phyloP scores from a whole-genome alignment of 1,140 invertebrate species.

The Drosophila simulans region DNA sequence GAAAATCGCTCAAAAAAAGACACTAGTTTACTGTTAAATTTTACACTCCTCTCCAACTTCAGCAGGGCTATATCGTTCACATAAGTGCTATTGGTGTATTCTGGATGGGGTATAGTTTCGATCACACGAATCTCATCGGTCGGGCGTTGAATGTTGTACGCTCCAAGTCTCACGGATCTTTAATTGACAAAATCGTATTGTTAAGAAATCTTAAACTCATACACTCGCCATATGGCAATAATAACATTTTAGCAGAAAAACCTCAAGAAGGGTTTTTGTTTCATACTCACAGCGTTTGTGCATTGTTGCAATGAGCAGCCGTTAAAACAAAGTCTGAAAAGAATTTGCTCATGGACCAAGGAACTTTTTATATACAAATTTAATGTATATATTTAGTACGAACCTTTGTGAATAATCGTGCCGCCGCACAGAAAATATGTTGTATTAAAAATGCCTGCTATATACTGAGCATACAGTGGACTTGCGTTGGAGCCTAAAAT shows the following conservation, averaged over 20 bases:
- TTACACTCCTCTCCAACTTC: not conserved
- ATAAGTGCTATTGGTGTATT: not conserved
- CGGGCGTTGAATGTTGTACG: not conserved
- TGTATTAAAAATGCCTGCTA: not conserved
- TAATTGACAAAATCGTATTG: not conserved
- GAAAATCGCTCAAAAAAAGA: not conserved
- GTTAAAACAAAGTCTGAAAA: too few relatives aligned
- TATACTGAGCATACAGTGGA: not conserved
- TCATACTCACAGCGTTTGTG: too few relatives aligned
- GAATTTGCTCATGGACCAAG: too few relatives aligned
- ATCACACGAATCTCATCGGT: not conserved
- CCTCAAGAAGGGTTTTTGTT: too few relatives aligned
- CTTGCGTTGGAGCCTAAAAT: not conserved
- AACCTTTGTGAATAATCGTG: not conserved
- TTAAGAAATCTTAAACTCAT: too few relatives aligned
- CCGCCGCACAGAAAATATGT: not conserved
- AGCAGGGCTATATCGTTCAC: not conserved
- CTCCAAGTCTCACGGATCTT: not conserved
- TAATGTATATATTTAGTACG: too few relatives aligned
- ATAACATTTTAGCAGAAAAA: too few relatives aligned
- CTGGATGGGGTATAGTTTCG: not conserved
- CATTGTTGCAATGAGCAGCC: too few relatives aligned
- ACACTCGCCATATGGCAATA: too few relatives aligned
- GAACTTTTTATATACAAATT: too few relatives aligned
- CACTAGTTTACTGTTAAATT: too few relatives aligned